Percentiles rank a stretch among this genome's conserved stretches.
These are phyloP conservation scores for Perca schrenkii DNA, from an alignment of 2,113 vertebrate genomes.

Conservation along the genomic window DNA sequence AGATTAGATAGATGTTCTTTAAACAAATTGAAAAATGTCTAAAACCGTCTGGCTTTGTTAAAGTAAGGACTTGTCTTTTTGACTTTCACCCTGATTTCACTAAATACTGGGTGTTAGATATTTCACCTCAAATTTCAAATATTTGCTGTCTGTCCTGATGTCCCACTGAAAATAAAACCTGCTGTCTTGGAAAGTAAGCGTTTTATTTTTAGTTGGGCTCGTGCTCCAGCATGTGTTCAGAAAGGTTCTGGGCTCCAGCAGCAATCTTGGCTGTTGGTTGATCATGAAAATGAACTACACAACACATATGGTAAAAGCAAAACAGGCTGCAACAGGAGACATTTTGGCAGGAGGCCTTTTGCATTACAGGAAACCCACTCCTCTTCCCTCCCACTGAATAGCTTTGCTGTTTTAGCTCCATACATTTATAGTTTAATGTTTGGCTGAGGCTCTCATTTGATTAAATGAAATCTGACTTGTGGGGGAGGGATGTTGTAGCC, in stretches of 20 bases:
- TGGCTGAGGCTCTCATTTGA: slow-evolving; percentile 17
- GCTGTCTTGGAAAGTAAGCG: slow-evolving; percentile 25
- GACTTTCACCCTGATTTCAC: not conserved
- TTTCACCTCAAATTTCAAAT: not conserved
- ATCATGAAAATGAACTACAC: slow-evolving; percentile 55
- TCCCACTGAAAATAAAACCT: slow-evolving; percentile 29
- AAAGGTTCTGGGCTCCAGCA: slow-evolving; percentile 41
- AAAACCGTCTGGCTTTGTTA: not conserved
- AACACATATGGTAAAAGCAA: slow-evolving; percentile 69
- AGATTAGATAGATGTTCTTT: not conserved
- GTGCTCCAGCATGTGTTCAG: slow-evolving; percentile 58
- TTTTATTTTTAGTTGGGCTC: slow-evolving; percentile 69
- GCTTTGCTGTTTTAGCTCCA: slow-evolving; percentile 50
- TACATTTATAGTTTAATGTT: slow-evolving; percentile 61
- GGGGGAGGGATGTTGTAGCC: not conserved
- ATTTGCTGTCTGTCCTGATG: not conserved
- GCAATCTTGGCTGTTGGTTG: slow-evolving; percentile 56
- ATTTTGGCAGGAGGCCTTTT: slow-evolving; percentile 52
- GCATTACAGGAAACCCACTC: slow-evolving; percentile 61
- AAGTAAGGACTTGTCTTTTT: not conserved
- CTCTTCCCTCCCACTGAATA: slow-evolving; percentile 44
- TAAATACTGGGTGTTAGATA: not conserved
- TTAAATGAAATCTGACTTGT: slow-evolving; percentile 27
- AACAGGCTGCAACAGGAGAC: slow-evolving; percentile 64
- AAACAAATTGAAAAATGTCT: not conserved